phyloP scores from a whole-genome alignment of 2,888 invertebrate species.

The Asteroscopus sphinx region DNA sequence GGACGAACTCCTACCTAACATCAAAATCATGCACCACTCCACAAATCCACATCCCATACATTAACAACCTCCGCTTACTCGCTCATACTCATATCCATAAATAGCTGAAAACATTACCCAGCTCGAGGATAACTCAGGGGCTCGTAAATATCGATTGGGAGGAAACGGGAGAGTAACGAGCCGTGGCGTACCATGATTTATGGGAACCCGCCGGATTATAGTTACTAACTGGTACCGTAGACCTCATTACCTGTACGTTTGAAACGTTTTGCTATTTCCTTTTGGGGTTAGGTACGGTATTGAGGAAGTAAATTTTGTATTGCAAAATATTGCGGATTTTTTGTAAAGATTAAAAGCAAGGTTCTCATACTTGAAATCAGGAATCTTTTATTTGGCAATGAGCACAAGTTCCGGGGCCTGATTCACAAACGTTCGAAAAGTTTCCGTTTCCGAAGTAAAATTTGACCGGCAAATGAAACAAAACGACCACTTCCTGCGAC shows the following conservation, averaged over 20 bases:
- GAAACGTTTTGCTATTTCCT: constrained; percentile 18
- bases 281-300: constrained; percentile 1
- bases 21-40: too few relatives aligned
- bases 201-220: constrained; percentile 32
- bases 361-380: too few relatives aligned
- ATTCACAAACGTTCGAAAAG: too few relatives aligned
- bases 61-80: constrained; percentile 24
- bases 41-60: constrained; percentile 1
- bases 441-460: too few relatives aligned
- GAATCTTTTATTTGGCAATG: too few relatives aligned
- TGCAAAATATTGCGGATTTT: too few relatives aligned
- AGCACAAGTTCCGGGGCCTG: too few relatives aligned
- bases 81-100: constrained; percentile 40
- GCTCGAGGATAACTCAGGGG: constrained; percentile 46
- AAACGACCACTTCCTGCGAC: too few relatives aligned
- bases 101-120: constrained; percentile 45
- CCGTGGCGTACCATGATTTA: constrained; percentile 60
- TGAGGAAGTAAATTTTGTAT: too few relatives aligned
- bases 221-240: constrained; percentile 40
- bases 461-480: too few relatives aligned
- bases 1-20: too few relatives aligned
- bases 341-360: too few relatives aligned
- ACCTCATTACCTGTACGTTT: constrained; percentile 51
- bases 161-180: constrained; percentile 65
- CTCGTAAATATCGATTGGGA: constrained; percentile 66